Evolutionary conservation across 2,888 invertebrate genomes (phyloP), one percentile per base, ranked within the genome.

Genomic region (Galerucella pusilla): DNA sequence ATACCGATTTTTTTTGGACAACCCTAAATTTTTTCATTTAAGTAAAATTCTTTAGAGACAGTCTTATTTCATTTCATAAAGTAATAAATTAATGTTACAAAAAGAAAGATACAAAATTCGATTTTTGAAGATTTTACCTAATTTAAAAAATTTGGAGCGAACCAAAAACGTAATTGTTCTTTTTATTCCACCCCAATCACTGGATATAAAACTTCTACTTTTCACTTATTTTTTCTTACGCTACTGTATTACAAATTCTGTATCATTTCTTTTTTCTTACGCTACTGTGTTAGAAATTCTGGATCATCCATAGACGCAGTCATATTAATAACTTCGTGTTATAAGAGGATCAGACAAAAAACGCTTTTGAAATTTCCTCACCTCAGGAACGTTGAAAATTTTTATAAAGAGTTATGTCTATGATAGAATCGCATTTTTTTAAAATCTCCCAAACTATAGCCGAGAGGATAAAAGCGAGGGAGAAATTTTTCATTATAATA

Each of bases 261-360:
- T 72, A 75, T 59, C 63, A 35, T 42, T n/a, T 35, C 4, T 64
- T 7, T 35, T 64, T 64, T 45, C 16, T 35, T 42, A 52, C 68
- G 64, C 46, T 64, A 75, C 71, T 64, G 75, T 49, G 45, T 57
- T 60, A 63, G 68, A 54, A 28, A 60, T 68, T 57, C 68, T 60
- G 71, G 75, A 75, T 59, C 63, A 35, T 42, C 35, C 63, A 63
- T 64, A 65, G 71, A 72, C 75, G 69, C 65, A 75, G 75, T 68
- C 68, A 75, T 75, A 75, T 75, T 75, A 75, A 75, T 75, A 75
- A 75, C 65, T 75, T 54, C 72, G 68, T 73, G 69, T 75, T 75
- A 75, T 69, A 46, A 71, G 49, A 71, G 64, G 75, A 75, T 75
- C 60, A 65, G 60, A 60, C 66, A 54, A 28, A 75, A 65, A 45